Conservation (phyloP, 2,113 vertebrate genomes). For the Sceloporus undulatus region DNA sequence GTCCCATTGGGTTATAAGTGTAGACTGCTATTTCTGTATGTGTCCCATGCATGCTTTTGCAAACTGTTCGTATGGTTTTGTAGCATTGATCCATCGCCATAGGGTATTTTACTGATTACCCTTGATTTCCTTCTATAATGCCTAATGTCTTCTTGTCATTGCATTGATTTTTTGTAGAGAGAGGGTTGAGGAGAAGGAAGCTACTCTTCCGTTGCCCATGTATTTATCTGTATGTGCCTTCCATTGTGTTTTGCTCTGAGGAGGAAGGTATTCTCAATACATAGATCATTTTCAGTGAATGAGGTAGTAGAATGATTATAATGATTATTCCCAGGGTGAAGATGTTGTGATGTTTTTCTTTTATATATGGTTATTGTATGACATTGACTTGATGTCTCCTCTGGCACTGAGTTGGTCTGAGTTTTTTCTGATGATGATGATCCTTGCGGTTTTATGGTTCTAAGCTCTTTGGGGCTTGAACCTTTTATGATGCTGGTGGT, state of each 20-base stretch:
- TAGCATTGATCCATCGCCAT: too few relatives aligned
- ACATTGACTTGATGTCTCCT: too few relatives aligned
- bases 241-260: background rate
- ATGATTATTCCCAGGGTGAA: too few relatives aligned
- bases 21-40: background rate
- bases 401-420: too few relatives aligned
- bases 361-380: too few relatives aligned
- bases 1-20: background rate
- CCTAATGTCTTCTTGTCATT: background rate
- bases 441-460: too few relatives aligned
- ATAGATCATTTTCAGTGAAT: too few relatives aligned
- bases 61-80: background rate
- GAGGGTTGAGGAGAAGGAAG: background rate
- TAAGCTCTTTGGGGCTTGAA: too few relatives aligned
- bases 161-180: background rate
- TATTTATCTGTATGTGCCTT: background rate
- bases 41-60: background rate
- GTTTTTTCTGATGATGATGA: too few relatives aligned
- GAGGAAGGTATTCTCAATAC: background rate
- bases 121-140: background rate
- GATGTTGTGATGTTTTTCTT: too few relatives aligned
- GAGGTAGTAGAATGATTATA: too few relatives aligned
- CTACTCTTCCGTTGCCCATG: background rate
- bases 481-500: too few relatives aligned
- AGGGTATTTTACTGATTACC: background rate